Evolutionary conservation across 1,140 invertebrate genomes (phyloP).

Genomic region (Acyrthosiphon pisum): DNA sequence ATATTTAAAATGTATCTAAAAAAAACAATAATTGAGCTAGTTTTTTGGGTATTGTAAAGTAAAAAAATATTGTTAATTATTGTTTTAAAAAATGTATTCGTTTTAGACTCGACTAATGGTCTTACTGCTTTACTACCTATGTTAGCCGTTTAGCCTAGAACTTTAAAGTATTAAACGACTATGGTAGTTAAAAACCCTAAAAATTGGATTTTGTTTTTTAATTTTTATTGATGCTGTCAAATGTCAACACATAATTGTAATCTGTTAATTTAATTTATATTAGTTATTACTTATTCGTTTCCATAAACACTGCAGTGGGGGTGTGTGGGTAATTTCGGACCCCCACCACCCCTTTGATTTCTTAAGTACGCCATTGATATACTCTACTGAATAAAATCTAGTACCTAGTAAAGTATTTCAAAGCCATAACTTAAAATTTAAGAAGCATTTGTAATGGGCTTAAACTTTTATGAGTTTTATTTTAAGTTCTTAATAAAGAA

Average conservation of each 20-base stretch:
- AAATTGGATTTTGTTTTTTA: background rate
- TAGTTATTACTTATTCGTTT: background rate
- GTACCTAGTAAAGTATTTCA: background rate
- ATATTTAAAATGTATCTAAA: background rate
- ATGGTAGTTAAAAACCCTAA: background rate
- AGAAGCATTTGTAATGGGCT: background rate
- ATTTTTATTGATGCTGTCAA: background rate
- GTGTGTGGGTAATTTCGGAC: background rate
- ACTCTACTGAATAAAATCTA: background rate
- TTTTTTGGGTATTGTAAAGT: background rate
- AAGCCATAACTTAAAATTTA: background rate
- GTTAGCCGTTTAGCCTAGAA: background rate
- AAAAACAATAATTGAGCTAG: background rate
- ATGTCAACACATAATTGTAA: background rate
- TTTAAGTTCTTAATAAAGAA: conserved; percentile 40
- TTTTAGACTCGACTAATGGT: background rate
- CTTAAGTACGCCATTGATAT: background rate
- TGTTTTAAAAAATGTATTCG: background rate
- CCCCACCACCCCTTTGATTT: background rate
- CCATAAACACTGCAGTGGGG: background rate
- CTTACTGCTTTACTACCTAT: background rate
- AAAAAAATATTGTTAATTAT: background rate
- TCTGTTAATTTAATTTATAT: background rate
- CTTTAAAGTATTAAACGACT: background rate
- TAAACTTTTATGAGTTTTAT: conserved; percentile 27